These are phyloP conservation scores for Dioctria linearis DNA, from an alignment of 2,888 invertebrate genomes.

Conservation along the genomic window DNA sequence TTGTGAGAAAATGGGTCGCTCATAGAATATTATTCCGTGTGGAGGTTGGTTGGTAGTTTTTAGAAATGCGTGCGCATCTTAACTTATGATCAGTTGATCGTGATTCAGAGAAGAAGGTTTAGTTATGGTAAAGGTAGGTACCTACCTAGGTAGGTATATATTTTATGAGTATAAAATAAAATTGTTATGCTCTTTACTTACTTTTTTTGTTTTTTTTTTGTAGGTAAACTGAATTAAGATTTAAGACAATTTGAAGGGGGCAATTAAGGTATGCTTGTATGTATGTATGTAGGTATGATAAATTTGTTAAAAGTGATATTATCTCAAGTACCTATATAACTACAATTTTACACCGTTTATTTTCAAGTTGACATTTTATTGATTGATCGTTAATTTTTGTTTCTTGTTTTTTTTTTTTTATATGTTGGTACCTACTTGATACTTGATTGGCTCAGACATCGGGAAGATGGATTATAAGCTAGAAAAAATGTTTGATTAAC, in stretches of 20 bases:
- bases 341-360: conserved; percentile 3
- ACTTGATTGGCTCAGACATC: background rate
- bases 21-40: conserved; percentile 41
- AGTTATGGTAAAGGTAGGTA: background rate
- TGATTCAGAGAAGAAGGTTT: conserved; percentile 46
- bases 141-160: too few relatives aligned
- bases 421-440: background rate
- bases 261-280: background rate
- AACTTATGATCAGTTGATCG: conserved; percentile 43
- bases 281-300: too few relatives aligned
- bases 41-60: conserved; percentile 30
- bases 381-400: conserved; percentile 24
- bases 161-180: too few relatives aligned
- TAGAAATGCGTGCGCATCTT: conserved; percentile 41
- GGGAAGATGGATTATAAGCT: background rate
- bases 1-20: conserved; percentile 53
- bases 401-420: background rate
- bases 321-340: background rate
- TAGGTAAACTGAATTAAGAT: background rate
- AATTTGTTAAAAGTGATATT: conserved; percentile 18
- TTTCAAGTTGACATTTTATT: conserved; percentile 27
- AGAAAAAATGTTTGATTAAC: conserved; percentile 12
- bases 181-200: too few relatives aligned
- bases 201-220: background rate
- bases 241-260: conserved; percentile 45